Base-by-base conservation (phyloP, 2,888 invertebrate species). In the Caradrina clavipalpis region DNA sequence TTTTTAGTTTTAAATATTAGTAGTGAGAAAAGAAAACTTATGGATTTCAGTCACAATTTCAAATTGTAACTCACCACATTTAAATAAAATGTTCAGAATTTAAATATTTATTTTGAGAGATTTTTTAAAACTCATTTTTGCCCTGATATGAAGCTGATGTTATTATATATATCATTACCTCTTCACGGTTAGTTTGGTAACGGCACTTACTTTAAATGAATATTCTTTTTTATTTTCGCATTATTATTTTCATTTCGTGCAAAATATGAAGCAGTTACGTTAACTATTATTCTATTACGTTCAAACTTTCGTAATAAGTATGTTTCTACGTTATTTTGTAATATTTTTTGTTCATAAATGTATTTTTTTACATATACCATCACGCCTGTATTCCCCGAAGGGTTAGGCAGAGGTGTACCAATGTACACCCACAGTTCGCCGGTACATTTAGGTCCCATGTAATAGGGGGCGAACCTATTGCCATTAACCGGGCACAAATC, bases 31-130 rank as follows among this genome's bases (percentile, higher is more conserved):
- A 53, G 8, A 53, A 54, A 62, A 39, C 5, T 62, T 68, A 54
- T 50, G 51, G 11, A 71, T 80, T 76, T 59, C 19, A 55, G 54
- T 62, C 56, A 63, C 31, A 70, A 70, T 55, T 62, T 65, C 5
- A 22, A 22, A 60, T 13, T 63, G 53, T 19, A 58, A 42, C 21
- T 61, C 69, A 61, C 51, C 39, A 69, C 11, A 35, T 49, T 53
- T 8, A 78, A 68, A 78, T 68, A 51, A 58, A 56, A 56, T 65
- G 66, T 42, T 56, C 10, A 50, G 54, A 71, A 69, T 63, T 56
- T 22, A 31, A 22, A 19, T 45, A 42, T 49, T n/a, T 50, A 63
- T 50, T 71, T 61, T 74, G 11, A 17, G 5, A 7, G 10, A 15
- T 26, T 53, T 61, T 62, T 45, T 13, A 5, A 39, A 8, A 13